Percentiles rank a stretch among this genome's conserved stretches.
Evolutionary conservation across 2,113 vertebrate species (phyloP).

Genomic region (Trogon surrucura): DNA sequence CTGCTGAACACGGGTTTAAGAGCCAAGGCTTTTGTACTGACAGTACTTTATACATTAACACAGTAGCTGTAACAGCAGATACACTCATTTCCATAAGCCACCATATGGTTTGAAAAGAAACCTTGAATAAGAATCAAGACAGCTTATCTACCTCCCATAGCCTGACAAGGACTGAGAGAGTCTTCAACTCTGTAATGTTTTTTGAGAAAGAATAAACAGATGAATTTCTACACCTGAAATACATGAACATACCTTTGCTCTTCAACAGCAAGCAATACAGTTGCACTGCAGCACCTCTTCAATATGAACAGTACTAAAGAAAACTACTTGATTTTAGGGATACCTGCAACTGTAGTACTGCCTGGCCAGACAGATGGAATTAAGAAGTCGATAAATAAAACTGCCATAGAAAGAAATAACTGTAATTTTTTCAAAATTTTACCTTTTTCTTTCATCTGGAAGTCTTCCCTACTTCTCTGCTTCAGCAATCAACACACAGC

Average conservation of each 20-base stretch:
- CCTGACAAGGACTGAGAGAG: not conserved
- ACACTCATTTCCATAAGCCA: not conserved
- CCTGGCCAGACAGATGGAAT: not conserved
- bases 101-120: not conserved
- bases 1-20: not conserved
- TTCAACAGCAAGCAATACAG: not conserved
- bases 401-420: not conserved
- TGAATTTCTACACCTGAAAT: not conserved
- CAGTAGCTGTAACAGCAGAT: slow-evolving; percentile 1
- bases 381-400: not conserved
- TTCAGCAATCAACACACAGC: not conserved
- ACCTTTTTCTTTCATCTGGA: not conserved
- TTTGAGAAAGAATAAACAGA: not conserved
- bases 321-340: not conserved
- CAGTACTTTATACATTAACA: not conserved
- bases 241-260: not conserved
- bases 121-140: not conserved
- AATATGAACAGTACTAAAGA: not conserved
- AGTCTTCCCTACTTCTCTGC: not conserved
- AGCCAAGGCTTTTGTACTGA: not conserved
- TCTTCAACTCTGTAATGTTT: not conserved
- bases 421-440: not conserved
- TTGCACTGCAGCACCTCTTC: not conserved
- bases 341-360: not conserved
- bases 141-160: not conserved